Conservation (phyloP, 2,797 vertebrate genomes). For the Mormyrus hasselquistii region DNA sequence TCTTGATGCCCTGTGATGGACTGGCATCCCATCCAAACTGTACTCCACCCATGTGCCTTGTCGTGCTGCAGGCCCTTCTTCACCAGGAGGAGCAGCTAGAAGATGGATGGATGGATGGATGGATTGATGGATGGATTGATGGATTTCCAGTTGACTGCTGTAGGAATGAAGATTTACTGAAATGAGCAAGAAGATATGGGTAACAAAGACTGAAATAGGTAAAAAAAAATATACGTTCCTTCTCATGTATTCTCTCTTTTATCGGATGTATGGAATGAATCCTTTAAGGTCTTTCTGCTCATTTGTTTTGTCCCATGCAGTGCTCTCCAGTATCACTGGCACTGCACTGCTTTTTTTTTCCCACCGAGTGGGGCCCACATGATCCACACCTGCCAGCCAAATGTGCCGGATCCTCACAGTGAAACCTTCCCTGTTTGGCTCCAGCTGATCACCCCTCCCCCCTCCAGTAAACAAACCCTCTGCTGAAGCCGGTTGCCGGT, state of each 20-base stretch:
- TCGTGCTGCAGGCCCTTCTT: neutral
- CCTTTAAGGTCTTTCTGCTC: neutral
- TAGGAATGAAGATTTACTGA: neutral
- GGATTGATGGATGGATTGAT: neutral
- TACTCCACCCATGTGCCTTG: neutral
- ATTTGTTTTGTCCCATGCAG: neutral
- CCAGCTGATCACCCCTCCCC: neutral
- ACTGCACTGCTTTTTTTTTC: neutral
- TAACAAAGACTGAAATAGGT: neutral
- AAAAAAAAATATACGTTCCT: neutral
- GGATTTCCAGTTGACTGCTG: neutral
- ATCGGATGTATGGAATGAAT: neutral
- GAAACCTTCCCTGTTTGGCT: neutral
- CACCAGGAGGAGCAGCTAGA: neutral
- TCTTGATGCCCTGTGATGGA: neutral
- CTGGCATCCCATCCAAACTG: neutral
- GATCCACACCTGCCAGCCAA: slow-evolving; percentile 2
- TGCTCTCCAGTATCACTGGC: neutral
- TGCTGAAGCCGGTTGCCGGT: neutral
- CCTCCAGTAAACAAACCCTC: slow-evolving; percentile 2
- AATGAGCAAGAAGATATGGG: neutral
- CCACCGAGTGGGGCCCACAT: neutral
- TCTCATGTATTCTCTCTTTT: neutral
- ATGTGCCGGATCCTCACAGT: neutral
- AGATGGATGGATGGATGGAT: neutral